Percentiles rank a stretch among this genome's conserved stretches.
Evolutionary conservation across 2,113 vertebrate species (phyloP).

Genomic region (Natator depressus): DNA sequence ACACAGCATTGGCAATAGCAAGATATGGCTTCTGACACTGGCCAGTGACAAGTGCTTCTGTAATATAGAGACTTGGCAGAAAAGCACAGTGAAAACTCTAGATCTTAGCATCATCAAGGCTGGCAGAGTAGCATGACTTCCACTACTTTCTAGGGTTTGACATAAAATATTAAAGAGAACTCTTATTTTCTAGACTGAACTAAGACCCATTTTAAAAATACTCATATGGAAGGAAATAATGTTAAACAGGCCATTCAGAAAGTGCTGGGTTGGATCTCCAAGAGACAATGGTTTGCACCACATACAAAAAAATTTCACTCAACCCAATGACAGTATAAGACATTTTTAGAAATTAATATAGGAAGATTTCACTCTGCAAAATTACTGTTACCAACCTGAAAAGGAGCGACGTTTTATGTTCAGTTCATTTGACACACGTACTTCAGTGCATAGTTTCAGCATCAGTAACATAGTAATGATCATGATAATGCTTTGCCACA

Average conservation of each 20-base stretch:
- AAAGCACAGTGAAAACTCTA: neutral
- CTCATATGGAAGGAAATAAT: neutral
- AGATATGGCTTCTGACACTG: neutral
- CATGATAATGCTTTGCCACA: constrained; percentile 98
- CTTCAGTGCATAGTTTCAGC: constrained; percentile 93
- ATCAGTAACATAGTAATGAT: constrained; percentile 94
- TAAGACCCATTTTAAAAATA: neutral
- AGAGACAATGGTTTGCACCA: neutral
- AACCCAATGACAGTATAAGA: neutral
- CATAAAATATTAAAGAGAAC: neutral
- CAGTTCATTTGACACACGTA: constrained; percentile 88
- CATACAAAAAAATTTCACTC: neutral
- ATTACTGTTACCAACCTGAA: constrained; percentile 83
- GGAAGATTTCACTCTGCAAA: neutral
- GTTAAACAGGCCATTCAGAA: neutral
- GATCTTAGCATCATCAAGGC: neutral
- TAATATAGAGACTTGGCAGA: neutral
- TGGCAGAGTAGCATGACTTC: accelerated
- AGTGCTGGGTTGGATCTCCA: neutral
- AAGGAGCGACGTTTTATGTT: constrained; percentile 89
- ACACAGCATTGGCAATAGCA: neutral
- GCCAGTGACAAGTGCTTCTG: neutral
- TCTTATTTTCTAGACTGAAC: neutral
- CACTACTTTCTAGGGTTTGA: neutral
- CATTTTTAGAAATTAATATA: neutral